A percentile compares a stretch with the other conserved stretches of the same genome.
phyloP scores from a whole-genome alignment of 2,113 vertebrate genomes.

The Emydura subglobosa region DNA sequence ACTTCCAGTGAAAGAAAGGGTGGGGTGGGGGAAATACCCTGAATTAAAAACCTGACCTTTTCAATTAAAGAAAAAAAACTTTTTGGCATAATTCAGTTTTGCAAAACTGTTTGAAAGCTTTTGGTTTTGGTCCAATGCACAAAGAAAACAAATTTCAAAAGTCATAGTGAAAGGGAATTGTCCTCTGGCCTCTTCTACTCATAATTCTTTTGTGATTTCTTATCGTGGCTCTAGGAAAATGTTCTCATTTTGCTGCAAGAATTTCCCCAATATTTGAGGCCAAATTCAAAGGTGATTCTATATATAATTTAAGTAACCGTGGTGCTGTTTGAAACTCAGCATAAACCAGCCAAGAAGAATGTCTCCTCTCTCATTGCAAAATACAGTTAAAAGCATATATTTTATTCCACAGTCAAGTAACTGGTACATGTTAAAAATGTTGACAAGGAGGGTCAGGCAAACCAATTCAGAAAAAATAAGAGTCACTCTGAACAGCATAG shows the following conservation, averaged over 20 bases:
- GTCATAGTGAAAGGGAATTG: background rate
- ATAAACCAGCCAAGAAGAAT: background rate
- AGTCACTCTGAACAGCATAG: background rate
- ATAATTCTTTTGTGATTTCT: background rate
- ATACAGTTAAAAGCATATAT: background rate
- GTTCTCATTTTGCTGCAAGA: background rate
- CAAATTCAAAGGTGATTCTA: background rate
- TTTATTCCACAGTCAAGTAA: background rate
- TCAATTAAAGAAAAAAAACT: background rate
- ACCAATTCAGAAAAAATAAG: background rate
- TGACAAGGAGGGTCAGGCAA: background rate
- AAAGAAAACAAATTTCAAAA: background rate
- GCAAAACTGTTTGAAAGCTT: background rate
- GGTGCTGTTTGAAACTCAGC: background rate
- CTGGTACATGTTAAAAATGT: background rate
- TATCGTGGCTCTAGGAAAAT: background rate
- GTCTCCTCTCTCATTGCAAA: background rate
- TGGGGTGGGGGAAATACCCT: background rate
- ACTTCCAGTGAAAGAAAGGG: background rate
- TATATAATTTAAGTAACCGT: background rate
- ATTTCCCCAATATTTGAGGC: background rate
- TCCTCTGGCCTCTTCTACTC: background rate
- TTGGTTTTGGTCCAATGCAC: background rate
- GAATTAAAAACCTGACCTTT: background rate
- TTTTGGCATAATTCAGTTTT: background rate